Base-by-base conservation (phyloP, 2,113 vertebrate species). In the Corydoras maculifer region DNA sequence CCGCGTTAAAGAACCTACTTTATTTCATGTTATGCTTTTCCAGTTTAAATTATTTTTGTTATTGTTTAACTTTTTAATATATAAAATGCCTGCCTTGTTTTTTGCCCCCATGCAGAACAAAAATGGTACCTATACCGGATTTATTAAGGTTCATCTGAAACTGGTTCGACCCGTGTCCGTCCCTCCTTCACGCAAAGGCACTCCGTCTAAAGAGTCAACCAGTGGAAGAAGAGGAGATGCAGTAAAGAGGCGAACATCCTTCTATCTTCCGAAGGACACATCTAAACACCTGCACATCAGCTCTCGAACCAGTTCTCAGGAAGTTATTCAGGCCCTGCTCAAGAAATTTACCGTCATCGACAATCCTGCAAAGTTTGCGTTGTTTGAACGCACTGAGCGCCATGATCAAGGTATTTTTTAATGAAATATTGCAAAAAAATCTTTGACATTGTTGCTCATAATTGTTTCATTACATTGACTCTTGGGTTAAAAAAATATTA, bases 101-200 rank as follows among this genome's bases (percentile, higher is more conserved):
- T 25, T 25, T 25, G 18, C 18, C 18, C 18, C 18, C 18, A 25
- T 25, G 68, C 84, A 99, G 97, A 95, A 92, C 79, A 94, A 93
- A 84, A 93, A 98, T 0, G 92, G 96, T 60, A 91, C 92, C 51
- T 99, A 93, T 85, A 98, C 94, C 0, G 96, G 97, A 54, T 99
- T 99, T 84, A 98, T 99, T 80, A 98, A 95, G 81, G 97, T 99
- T 73, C 94, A 97, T 70, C 90, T 98, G 78, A 95, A 97, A 83
- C 82, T 99, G 68, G 84, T 91, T 1, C 91, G 95, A 1, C 97
- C 97, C 0, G 90, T 99, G 68, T 94, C 96, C 0, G 91, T 98
- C 54, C 94, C 93, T 61, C 88, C 91, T 58, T 84, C 87, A 76
- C 92, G 89, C 79, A 91, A 90, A 69, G 81, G 79, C 1, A 73